These are phyloP conservation scores for Harlomillsia oculata DNA, from an alignment of 1,140 invertebrate species.

Conservation along the genomic window DNA sequence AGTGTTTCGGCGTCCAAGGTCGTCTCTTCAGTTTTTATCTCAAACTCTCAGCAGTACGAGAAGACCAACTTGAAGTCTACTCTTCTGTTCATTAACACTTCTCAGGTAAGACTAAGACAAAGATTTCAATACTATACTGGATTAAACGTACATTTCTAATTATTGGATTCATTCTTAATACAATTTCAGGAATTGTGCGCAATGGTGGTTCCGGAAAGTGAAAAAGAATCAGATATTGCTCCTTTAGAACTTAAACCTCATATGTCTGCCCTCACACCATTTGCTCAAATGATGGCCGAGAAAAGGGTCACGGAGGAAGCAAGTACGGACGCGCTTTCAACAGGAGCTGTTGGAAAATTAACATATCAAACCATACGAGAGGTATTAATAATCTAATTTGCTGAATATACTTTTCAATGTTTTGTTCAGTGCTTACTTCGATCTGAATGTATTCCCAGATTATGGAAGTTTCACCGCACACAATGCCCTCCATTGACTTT, in stretches of 20 bases:
- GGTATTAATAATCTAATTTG: constrained; percentile 7
- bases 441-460: constrained; percentile 17
- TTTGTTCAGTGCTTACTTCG: background rate
- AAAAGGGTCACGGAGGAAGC: constrained; percentile 2
- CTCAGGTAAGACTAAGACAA: constrained; percentile 9
- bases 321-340: background rate
- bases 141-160: background rate
- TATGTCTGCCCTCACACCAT: constrained; percentile 15
- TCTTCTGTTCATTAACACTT: constrained; percentile 9
- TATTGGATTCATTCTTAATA: too few species aligned
- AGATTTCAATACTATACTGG: background rate
- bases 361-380: background rate
- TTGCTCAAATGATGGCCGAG: constrained; percentile 24
- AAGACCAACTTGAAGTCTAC: constrained; percentile 1
- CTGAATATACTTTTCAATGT: background rate
- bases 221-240: background rate
- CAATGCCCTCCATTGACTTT: constrained; percentile 26
- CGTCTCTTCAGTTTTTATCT: constrained; percentile 26
- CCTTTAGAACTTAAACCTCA: background rate
- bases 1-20: constrained; percentile 13
- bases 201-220: background rate
- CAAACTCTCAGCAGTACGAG: constrained; percentile 11
- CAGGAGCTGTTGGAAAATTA: too few species aligned
- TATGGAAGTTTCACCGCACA: constrained; percentile 28
- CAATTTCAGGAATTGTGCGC: constrained; percentile 23